These are phyloP conservation scores for Hippocampus guttulatus DNA, from an alignment of 2,113 vertebrate species.

Conservation along the genomic window DNA sequence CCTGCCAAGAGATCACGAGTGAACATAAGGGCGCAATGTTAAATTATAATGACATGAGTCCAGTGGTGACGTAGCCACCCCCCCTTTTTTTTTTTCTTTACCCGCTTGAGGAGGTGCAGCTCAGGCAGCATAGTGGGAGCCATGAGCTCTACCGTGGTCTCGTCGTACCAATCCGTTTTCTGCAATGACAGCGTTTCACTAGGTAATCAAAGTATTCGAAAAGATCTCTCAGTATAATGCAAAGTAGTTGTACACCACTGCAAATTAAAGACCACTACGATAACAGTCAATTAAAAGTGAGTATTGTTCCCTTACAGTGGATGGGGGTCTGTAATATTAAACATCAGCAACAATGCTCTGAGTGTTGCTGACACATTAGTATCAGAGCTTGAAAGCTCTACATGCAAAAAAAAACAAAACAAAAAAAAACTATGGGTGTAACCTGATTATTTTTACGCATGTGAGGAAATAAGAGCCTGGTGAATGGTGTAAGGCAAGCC, in stretches of 20 bases:
- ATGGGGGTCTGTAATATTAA: neutral
- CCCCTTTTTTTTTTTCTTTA: conserved; percentile 51
- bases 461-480: neutral
- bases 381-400: neutral
- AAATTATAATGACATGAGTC: neutral
- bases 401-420: neutral
- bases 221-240: too few relatives aligned
- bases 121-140: conserved; percentile 93
- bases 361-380: neutral
- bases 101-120: conserved; percentile 89
- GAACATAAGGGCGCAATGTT: neutral
- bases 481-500: neutral
- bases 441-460: neutral
- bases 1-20: conserved; percentile 61
- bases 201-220: too few relatives aligned
- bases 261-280: too few relatives aligned
- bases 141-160: conserved; percentile 93
- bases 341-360: neutral
- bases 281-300: neutral
- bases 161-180: conserved; percentile 90
- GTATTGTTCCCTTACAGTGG: neutral
- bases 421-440: neutral
- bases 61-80: too few relatives aligned
- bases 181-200: conserved; percentile 37
- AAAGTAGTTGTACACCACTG: too few relatives aligned